These are phyloP conservation scores for Andrena haemorrhoa DNA, from an alignment of 2,888 invertebrate genomes.

Conservation along the genomic window DNA sequence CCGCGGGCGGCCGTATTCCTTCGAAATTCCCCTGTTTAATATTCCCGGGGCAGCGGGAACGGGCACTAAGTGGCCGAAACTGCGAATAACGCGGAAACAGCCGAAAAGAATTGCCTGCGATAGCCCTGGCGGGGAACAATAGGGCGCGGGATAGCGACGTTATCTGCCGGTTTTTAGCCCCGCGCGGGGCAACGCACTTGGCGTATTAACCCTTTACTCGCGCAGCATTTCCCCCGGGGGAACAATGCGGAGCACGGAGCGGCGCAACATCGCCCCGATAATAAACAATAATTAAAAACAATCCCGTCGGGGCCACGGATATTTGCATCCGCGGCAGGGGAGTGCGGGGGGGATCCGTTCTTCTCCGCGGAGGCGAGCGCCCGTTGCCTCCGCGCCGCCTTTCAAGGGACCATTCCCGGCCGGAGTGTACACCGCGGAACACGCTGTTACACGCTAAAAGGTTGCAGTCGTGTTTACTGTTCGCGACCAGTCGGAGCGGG, in stretches of 20 bases:
- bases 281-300: slow-evolving; percentile 66
- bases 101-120: slow-evolving; percentile 47
- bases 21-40: slow-evolving; percentile 40
- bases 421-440: slow-evolving; percentile 22
- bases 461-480: slow-evolving; percentile 34
- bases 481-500: slow-evolving; percentile 33
- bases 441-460: slow-evolving; percentile 36
- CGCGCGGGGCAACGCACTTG: slow-evolving; percentile 33
- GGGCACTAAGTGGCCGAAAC: slow-evolving; percentile 21
- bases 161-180: slow-evolving; percentile 37
- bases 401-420: not conserved
- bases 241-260: slow-evolving; percentile 35
- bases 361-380: not conserved
- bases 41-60: slow-evolving; percentile 8
- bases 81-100: not conserved
- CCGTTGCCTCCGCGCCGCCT: not conserved
- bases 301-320: slow-evolving; percentile 48
- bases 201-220: slow-evolving; percentile 49
- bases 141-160: slow-evolving; percentile 1
- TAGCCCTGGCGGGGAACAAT: slow-evolving; percentile 27
- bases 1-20: not conserved
- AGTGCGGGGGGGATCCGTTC: not conserved
- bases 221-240: slow-evolving; percentile 25
- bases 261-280: slow-evolving; percentile 47
- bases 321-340: slow-evolving; percentile 19